Conservation (phyloP, 1,140 invertebrate genomes). For the Megalonaias nervosa region DNA sequence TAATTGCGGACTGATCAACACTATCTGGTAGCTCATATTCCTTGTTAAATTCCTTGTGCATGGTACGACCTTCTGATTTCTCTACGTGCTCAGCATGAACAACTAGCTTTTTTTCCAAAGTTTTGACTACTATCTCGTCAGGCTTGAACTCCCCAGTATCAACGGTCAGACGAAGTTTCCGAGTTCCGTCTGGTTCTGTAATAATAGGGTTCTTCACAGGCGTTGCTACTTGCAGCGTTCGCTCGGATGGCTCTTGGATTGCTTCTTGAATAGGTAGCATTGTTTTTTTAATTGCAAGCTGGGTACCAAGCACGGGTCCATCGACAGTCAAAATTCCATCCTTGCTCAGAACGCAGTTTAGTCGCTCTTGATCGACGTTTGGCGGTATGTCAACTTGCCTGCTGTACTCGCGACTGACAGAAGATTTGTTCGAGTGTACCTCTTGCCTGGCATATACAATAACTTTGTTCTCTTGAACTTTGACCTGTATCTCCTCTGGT, state of each 20-base stretch:
- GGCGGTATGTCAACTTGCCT: constrained; percentile 67
- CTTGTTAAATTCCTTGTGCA: constrained; percentile 70
- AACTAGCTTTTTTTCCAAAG: constrained; percentile 66
- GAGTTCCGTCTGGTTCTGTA: constrained; percentile 63
- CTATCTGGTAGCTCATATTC: constrained; percentile 69
- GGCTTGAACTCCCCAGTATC: constrained; percentile 67
- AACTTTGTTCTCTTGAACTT: constrained; percentile 64
- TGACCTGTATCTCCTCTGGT: constrained; percentile 68
- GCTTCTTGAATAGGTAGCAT: constrained; percentile 50
- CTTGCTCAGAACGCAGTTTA: constrained; percentile 65
- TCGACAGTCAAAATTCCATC: constrained; percentile 68
- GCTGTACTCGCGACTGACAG: constrained; percentile 67
- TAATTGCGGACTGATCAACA: constrained; percentile 68
- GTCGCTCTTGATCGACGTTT: constrained; percentile 62
- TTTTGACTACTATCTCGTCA: constrained; percentile 68
- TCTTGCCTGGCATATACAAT: constrained; percentile 64
- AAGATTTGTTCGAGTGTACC: constrained; percentile 56
- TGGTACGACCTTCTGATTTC: constrained; percentile 61
- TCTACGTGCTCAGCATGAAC: constrained; percentile 69
- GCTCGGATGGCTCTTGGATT: constrained; percentile 9
- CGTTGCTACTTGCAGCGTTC: constrained; percentile 53
- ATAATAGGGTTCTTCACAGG: constrained; percentile 65
- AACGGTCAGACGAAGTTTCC: constrained; percentile 63
- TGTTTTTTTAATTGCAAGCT: constrained; percentile 42
- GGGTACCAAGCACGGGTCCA: constrained; percentile 48